phyloP scores from a whole-genome alignment of 92 coral and sea anemone species.

The Siderastrea siderea region DNA sequence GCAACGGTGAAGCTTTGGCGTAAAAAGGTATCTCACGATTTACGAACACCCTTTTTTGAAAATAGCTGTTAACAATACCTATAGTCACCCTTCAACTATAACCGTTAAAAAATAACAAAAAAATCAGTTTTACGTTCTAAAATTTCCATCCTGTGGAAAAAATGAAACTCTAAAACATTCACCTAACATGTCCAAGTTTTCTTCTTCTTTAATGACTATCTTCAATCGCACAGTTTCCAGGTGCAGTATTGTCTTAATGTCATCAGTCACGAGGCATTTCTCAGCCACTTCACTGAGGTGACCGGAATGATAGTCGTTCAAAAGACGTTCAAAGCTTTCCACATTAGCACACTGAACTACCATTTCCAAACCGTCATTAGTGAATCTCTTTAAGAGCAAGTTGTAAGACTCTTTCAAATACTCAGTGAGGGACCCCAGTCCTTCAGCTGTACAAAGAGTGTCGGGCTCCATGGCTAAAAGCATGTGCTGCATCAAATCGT shows the following conservation, averaged over 20 bases:
- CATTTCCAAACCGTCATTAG: neutral
- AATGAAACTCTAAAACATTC: neutral
- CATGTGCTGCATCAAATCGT: neutral
- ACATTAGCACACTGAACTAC: neutral
- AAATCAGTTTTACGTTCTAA: too few relatives aligned
- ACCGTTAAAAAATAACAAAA: too few relatives aligned
- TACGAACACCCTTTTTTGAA: too few relatives aligned
- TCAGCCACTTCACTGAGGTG: neutral
- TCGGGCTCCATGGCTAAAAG: neutral
- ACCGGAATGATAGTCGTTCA: neutral
- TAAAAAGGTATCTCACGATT: too few relatives aligned
- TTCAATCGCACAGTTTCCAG: neutral
- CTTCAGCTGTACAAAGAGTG: neutral
- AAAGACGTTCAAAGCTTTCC: neutral
- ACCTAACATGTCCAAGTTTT: neutral
- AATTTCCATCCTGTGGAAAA: too few relatives aligned
- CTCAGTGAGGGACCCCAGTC: neutral
- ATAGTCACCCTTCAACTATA: too few relatives aligned
- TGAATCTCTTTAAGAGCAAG: neutral
- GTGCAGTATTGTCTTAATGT: neutral
- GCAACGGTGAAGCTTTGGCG: too few relatives aligned
- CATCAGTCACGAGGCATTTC: neutral
- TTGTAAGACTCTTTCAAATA: neutral
- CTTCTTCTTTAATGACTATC: neutral
- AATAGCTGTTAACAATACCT: too few relatives aligned